These are phyloP conservation scores for Epizoanthus fatuus DNA, from an alignment of 92 coral and sea anemone genomes.

Conservation along the genomic window DNA sequence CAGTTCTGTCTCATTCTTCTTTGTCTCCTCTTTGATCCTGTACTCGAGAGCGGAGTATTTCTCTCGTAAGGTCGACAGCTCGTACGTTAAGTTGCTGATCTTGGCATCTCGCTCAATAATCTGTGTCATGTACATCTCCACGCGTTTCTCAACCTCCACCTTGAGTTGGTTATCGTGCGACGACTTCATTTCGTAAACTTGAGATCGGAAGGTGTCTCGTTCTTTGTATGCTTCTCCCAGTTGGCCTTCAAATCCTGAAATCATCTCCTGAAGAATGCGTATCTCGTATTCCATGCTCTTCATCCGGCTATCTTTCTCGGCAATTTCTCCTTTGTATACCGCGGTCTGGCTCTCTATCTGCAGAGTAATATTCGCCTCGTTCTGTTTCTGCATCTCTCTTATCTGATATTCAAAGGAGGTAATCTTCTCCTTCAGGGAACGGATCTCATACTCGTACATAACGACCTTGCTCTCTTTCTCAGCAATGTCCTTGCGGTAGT, in stretches of 20 bases:
- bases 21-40: slow-evolving; percentile 34
- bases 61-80: slow-evolving; percentile 27
- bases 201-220: slow-evolving; percentile 47
- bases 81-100: slow-evolving; percentile 7
- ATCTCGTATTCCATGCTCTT: slow-evolving; percentile 43
- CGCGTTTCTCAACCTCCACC: slow-evolving; percentile 33
- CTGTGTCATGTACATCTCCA: slow-evolving; percentile 59
- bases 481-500: slow-evolving; percentile 46
- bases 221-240: slow-evolving; percentile 48
- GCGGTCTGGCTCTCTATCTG: slow-evolving; percentile 51
- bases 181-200: slow-evolving; percentile 48
- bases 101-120: slow-evolving; percentile 40
- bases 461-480: slow-evolving; percentile 56
- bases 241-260: slow-evolving; percentile 42
- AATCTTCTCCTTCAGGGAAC: slow-evolving; percentile 52
- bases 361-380: slow-evolving; percentile 32
- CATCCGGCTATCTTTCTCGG: slow-evolving; percentile 40
- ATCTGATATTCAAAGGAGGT: slow-evolving; percentile 38
- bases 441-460: slow-evolving; percentile 47
- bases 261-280: slow-evolving; percentile 32
- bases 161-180: slow-evolving; percentile 27
- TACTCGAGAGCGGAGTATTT: slow-evolving; percentile 51
- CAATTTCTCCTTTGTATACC: slow-evolving; percentile 20
- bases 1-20: slow-evolving; percentile 46
- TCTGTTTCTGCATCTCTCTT: slow-evolving; percentile 38